Evolutionary conservation across 2,797 vertebrate genomes (phyloP).

Genomic region (Anolis apletophallus): DNA sequence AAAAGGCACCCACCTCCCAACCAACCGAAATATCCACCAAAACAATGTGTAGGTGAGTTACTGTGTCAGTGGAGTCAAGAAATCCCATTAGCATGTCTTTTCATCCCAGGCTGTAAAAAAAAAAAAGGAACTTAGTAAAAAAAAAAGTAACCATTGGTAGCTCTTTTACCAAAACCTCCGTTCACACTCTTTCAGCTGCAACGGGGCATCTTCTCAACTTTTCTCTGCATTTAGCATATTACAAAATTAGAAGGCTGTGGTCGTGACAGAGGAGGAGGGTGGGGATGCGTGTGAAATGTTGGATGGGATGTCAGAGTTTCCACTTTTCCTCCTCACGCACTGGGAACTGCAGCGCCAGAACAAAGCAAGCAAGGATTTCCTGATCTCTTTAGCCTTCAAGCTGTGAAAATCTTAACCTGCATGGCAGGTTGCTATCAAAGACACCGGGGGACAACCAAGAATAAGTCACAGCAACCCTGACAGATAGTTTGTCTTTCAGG

Average conservation of each 20-base stretch:
- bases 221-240: background rate
- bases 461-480: background rate
- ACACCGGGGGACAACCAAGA: background rate
- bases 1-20: background rate
- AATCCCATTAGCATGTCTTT: background rate
- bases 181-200: background rate
- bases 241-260: background rate
- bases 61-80: background rate
- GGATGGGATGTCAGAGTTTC: background rate
- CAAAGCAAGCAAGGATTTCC: background rate
- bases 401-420: slow-evolving; percentile 12
- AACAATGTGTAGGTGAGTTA: background rate
- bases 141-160: background rate
- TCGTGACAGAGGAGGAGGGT: background rate
- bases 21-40: background rate
- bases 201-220: background rate
- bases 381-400: background rate
- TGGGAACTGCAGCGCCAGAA: background rate
- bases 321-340: background rate
- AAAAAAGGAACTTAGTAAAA: background rate
- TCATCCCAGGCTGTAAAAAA: background rate
- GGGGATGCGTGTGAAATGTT: background rate
- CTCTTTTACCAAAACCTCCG: background rate
- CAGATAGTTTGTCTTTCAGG: background rate
- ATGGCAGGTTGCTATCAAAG: slow-evolving; percentile 16